Percentiles rank a stretch among this genome's conserved stretches.
These are phyloP conservation scores for Eurypyga helias DNA, from an alignment of 2,113 vertebrate species.

Conservation along the genomic window DNA sequence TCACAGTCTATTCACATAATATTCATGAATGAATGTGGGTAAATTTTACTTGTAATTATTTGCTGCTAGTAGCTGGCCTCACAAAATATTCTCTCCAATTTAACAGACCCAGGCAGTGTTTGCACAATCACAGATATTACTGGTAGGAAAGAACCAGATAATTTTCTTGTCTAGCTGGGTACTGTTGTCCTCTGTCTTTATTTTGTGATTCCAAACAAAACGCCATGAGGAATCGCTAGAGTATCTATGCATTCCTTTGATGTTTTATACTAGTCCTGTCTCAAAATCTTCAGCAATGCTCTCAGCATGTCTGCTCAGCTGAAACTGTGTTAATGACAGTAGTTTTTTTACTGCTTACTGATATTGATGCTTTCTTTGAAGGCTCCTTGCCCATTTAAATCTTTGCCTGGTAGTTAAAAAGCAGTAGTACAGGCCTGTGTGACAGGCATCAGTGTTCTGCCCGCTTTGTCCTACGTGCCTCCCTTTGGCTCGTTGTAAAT, in stretches of 20 bases:
- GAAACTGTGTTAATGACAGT: background rate
- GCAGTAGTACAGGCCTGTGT: background rate
- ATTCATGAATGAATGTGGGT: background rate
- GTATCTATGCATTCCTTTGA: background rate
- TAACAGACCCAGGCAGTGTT: background rate
- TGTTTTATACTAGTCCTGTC: background rate
- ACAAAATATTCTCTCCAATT: background rate
- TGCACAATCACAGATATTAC: background rate
- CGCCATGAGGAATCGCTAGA: background rate
- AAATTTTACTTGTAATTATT: background rate
- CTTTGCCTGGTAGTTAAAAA: conserved; percentile 24
- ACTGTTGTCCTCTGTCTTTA: background rate
- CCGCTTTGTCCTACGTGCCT: background rate
- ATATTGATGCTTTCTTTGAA: conserved; percentile 16
- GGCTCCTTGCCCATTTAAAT: conserved; percentile 32
- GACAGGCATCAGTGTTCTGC: background rate
- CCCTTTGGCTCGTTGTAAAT: background rate
- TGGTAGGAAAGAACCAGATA: background rate
- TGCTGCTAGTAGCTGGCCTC: background rate
- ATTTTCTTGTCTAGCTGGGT: background rate
- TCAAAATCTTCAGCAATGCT: background rate
- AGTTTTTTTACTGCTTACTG: background rate
- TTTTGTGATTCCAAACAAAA: background rate
- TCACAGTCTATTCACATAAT: background rate
- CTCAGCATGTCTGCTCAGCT: background rate